Base-by-base conservation (phyloP, 1,140 invertebrate species). In the Diorhabda sublineata region DNA sequence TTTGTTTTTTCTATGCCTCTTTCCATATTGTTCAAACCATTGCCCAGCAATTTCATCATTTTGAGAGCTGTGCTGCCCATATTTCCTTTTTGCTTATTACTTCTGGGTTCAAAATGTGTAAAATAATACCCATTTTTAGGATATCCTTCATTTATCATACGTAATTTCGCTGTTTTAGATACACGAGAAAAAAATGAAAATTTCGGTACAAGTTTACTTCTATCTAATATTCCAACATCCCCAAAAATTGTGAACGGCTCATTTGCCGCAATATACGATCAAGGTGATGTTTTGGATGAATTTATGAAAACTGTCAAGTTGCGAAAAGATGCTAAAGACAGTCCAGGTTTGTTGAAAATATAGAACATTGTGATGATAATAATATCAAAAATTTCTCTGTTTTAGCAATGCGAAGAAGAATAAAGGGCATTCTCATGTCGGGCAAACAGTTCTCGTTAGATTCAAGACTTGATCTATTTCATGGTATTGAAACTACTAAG, bases 231-330 rank as follows among this genome's bases (percentile, higher is more conserved):
- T 42, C 96, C 96, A 2, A 95, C 97, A 90, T 97, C 95, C 42
- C 96, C 97, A 0, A 98, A 98, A 84, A 93, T 99, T 26, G 94
- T 98, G 5, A 98, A 98, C 76, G 97, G 95, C 1, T 97, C 94
- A 72, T 98, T 97, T 82, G 96, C 93, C 0, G 96, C 96, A 5
- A 92, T 98, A 69, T 96, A 96, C 77, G 96, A 98, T 78, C 92
- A 92, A 45, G 91, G 89, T 64, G 92, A 95, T 75, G 86, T 94
- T 9, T 84, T 96, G 61, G 88, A 89, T 41, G 92, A 92, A 70
- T 93, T 91, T 80, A 89, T 90, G 63, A 88, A 88, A 75, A 89
- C 88, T n/a, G 86, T 87, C 41, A 86, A 88, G 72, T 77, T 91
- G 42, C 85, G 88, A 71, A 84, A 89, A 76, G 86, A 90, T 69